Conservation (phyloP, 2,797 vertebrate genomes). For the Gambusia yucatana region DNA sequence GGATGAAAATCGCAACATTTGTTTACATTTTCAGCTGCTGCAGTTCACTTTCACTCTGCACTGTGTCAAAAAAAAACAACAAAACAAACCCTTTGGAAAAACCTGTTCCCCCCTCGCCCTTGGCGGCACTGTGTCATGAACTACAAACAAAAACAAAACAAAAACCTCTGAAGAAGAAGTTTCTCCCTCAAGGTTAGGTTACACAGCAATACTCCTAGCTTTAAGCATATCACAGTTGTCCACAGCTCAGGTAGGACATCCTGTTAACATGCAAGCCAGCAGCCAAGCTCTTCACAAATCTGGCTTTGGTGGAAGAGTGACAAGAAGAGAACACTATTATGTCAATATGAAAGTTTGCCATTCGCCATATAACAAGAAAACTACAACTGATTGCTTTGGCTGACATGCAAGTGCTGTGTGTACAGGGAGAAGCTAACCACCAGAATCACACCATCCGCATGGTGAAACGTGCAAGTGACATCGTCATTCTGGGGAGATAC, state of each 20-base stretch:
- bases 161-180: too few relatives aligned
- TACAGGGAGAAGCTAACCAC: not conserved
- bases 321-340: not conserved
- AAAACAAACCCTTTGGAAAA: too few relatives aligned
- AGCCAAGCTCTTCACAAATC: constrained; percentile 1
- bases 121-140: too few relatives aligned
- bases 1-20: too few relatives aligned
- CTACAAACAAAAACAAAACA: too few relatives aligned
- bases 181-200: not conserved
- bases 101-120: too few relatives aligned
- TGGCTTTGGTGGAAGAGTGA: not conserved
- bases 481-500: not conserved
- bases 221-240: not conserved
- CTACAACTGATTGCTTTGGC: not conserved
- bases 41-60: too few relatives aligned
- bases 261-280: not conserved
- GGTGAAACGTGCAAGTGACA: not conserved
- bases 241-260: not conserved
- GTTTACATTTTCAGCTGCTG: too few relatives aligned
- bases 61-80: too few relatives aligned
- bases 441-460: not conserved
- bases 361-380: not conserved
- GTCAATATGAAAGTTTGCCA: not conserved
- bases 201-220: not conserved
- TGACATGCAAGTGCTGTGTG: not conserved